These are phyloP conservation scores for Pammene fasciana DNA, from an alignment of 2,888 invertebrate genomes.

Conservation along the genomic window DNA sequence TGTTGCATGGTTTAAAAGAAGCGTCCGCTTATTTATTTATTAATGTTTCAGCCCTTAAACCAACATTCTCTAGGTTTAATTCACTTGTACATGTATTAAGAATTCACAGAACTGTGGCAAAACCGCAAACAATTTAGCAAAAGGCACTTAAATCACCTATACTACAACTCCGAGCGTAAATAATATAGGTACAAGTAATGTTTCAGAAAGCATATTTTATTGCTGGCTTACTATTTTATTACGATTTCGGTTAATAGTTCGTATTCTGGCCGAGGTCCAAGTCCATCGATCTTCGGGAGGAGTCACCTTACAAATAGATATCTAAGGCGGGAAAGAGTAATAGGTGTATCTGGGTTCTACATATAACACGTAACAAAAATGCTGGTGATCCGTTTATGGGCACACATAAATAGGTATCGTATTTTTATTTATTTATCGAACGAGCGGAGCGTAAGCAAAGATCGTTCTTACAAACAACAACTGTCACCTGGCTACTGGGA, in stretches of 20 bases:
- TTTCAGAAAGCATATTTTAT: conserved; percentile 37
- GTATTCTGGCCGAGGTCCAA: conserved; percentile 37
- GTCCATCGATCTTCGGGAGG: conserved; percentile 26
- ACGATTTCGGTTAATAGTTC: conserved; percentile 31
- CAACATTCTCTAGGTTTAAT: background rate
- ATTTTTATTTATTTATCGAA: no score
- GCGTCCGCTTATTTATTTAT: no score
- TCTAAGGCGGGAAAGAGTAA: background rate
- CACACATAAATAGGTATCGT: no score
- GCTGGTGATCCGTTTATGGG: no score
- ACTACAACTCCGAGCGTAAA: conserved; percentile 16
- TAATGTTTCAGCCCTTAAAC: no score
- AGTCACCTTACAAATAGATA: conserved; percentile 10
- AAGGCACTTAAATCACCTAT: conserved; percentile 14
- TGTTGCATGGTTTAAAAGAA: no score
- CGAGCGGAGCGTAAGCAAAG: no score
- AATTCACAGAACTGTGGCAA: background rate
- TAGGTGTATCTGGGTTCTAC: background rate
- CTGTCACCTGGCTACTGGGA: no score
- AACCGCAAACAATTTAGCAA: conserved; percentile 12
- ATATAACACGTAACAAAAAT: no score
- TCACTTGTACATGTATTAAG: background rate
- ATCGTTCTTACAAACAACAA: no score
- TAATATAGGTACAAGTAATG: conserved; percentile 28
- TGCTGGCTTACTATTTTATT: conserved; percentile 32